Conservation (phyloP, 2,888 invertebrate species). For the Sinohyriopsis cumingii region DNA sequence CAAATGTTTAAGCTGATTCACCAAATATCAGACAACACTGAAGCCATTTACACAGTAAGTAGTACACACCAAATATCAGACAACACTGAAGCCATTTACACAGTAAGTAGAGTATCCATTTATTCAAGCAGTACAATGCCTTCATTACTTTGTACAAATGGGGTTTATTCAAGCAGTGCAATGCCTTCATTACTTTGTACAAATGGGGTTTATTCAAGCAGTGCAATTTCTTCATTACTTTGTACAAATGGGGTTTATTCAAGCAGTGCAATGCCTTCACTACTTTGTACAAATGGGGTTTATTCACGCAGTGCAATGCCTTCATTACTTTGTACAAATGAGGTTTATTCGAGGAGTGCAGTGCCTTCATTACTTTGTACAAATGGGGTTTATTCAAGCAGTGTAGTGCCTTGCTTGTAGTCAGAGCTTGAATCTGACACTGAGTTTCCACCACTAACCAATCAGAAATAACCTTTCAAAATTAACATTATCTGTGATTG, state of each 20-base stretch:
- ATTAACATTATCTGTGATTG: too few relatives aligned
- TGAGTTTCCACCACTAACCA: too few relatives aligned
- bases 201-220: not conserved
- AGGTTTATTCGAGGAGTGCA: not conserved
- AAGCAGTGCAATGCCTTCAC: not conserved
- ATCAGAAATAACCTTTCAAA: too few relatives aligned
- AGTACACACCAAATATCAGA: conserved; percentile 57
- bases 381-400: not conserved
- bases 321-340: not conserved
- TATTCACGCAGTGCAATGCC: not conserved
- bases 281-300: not conserved
- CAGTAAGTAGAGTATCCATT: conserved; percentile 29
- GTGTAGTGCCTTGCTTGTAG: not conserved
- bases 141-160: not conserved
- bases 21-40: conserved; percentile 51
- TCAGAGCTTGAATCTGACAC: not conserved
- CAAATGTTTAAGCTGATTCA: conserved; percentile 62
- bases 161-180: not conserved
- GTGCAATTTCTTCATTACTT: not conserved
- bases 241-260: not conserved
- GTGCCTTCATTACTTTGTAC: not conserved
- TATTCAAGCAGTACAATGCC: not conserved
- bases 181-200: not conserved
- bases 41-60: conserved; percentile 58
- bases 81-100: conserved; percentile 58